A percentile compares a stretch with the other conserved stretches of the same genome.
Evolutionary conservation across 2,113 vertebrate species (phyloP).

Genomic region (Butorides virescens): DNA sequence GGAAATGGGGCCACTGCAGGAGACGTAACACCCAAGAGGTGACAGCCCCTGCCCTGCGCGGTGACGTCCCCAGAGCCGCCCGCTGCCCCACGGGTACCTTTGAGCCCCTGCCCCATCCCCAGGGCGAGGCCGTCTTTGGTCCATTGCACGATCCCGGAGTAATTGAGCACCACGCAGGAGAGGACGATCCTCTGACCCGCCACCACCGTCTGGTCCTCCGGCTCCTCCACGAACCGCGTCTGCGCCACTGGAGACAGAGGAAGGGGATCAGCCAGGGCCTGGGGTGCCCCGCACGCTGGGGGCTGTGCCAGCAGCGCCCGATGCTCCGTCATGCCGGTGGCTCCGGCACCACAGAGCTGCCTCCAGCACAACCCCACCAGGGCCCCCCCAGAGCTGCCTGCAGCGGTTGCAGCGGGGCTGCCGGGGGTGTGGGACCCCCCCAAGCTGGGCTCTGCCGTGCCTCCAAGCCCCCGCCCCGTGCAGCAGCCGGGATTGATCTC

Average conservation of each 20-base stretch:
- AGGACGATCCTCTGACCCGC: constrained; percentile 87
- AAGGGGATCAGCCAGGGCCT: rapidly evolving
- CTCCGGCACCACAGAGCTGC: background rate
- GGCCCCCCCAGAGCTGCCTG: background rate
- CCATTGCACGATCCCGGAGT: constrained; percentile 95
- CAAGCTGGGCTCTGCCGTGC: rapidly evolving
- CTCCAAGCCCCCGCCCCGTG: rapidly evolving
- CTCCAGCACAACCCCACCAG: background rate
- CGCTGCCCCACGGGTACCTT: constrained; percentile 67
- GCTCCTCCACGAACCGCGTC: constrained; percentile 91
- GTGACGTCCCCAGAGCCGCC: background rate
- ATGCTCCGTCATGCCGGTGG: background rate
- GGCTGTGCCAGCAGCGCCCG: rapidly evolving
- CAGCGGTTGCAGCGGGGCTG: rapidly evolving
- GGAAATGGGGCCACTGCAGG: background rate
- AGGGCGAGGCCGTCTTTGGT: constrained; percentile 95
- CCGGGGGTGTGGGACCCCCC: background rate
- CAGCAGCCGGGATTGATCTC: background rate
- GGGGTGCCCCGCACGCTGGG: rapidly evolving
- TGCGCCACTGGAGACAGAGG: constrained; percentile 52
- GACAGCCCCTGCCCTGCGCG: constrained; percentile 71
- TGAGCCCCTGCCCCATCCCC: constrained; percentile 89
- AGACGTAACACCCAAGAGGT: constrained; percentile 43
- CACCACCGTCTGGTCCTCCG: constrained; percentile 91
- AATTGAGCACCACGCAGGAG: constrained; percentile 92